phyloP scores from a whole-genome alignment of 2,888 invertebrate genomes.

The Drosophila algonquin region DNA sequence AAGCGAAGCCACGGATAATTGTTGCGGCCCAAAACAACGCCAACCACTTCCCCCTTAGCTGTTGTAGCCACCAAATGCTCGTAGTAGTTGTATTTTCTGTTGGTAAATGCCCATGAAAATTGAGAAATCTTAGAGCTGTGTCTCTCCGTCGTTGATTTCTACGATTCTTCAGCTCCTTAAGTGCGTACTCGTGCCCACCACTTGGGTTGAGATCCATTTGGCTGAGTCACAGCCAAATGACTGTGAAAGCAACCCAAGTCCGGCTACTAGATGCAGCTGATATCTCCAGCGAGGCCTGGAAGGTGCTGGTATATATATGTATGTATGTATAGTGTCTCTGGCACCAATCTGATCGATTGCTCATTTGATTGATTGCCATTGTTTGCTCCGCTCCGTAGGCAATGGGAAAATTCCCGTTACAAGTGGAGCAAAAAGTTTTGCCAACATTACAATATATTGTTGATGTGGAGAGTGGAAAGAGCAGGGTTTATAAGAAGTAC shows the following conservation, averaged over 20 bases:
- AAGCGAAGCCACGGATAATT: constrained; percentile 42
- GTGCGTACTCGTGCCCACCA: not conserved
- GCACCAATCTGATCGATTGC: constrained; percentile 30
- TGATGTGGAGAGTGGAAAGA: not conserved
- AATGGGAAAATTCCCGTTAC: constrained; percentile 31
- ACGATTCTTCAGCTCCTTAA: not conserved
- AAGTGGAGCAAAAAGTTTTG: constrained; percentile 28
- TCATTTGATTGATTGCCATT: constrained; percentile 58
- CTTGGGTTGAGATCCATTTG: not conserved
- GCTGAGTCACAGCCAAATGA: constrained; percentile 23
- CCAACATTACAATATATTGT: not conserved
- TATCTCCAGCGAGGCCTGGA: constrained; percentile 10
- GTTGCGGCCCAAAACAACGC: constrained; percentile 27
- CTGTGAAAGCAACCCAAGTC: constrained; percentile 29
- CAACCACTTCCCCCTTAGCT: constrained; percentile 23
- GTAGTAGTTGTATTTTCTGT: not conserved
- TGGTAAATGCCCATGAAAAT: constrained; percentile 24
- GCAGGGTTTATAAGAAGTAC: not conserved
- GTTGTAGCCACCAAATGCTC: not conserved
- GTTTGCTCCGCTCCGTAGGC: constrained; percentile 5
- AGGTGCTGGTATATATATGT: not conserved
- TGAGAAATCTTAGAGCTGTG: not conserved
- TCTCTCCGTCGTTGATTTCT: not conserved
- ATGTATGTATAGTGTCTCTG: constrained; percentile 10
- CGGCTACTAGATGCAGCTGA: not conserved